Percentiles rank a stretch among this genome's conserved stretches.
Conservation (phyloP, 2,888 invertebrate species). For the Ophion slaviceki region DNA sequence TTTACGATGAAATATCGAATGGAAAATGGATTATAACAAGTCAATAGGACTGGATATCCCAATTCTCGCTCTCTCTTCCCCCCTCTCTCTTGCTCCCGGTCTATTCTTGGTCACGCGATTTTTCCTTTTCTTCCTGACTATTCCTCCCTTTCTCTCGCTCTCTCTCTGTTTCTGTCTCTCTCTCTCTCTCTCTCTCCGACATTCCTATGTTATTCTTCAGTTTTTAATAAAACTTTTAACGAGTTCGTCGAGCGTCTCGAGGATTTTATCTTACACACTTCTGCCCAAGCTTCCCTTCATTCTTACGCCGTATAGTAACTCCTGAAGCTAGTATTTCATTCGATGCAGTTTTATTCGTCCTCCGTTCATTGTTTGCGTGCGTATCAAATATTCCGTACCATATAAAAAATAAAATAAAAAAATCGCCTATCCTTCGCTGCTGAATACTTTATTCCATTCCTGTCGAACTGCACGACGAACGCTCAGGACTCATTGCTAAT, state of each 20-base stretch:
- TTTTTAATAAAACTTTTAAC: slow-evolving; percentile 66
- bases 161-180: neutral
- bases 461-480: neutral
- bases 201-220: slow-evolving; percentile 53
- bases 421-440: neutral
- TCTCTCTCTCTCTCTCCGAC: slow-evolving; percentile 21
- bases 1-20: slow-evolving; percentile 37
- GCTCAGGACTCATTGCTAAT: neutral
- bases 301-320: slow-evolving; percentile 22
- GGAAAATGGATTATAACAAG: slow-evolving; percentile 51
- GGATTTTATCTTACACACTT: slow-evolving; percentile 46
- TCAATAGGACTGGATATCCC: slow-evolving; percentile 40
- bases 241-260: slow-evolving; percentile 57
- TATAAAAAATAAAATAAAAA: too few species aligned
- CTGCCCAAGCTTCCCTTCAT: neutral
- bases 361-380: neutral
- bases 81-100: neutral
- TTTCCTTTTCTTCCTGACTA: neutral
- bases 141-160: neutral
- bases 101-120: neutral
- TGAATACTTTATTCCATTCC: neutral
- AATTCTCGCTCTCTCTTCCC: neutral
- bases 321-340: neutral
- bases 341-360: slow-evolving; percentile 14
- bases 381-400: neutral